A percentile compares a stretch with the other conserved stretches of the same genome.
Conservation (phyloP, 2,113 vertebrate genomes). For the Corythornis cristatus region DNA sequence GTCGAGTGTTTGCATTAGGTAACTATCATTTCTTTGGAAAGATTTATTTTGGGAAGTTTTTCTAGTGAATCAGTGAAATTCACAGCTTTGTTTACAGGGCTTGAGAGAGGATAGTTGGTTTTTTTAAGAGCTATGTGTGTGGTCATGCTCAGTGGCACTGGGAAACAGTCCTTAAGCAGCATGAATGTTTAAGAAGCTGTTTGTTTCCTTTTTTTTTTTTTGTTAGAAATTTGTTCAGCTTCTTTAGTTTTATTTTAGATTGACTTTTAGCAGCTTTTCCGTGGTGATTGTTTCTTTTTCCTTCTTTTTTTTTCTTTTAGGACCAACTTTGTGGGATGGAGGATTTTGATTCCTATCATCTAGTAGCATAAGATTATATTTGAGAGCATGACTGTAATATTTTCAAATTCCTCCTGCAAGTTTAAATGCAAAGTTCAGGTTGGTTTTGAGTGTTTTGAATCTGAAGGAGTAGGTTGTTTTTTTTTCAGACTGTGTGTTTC, state of each 20-base stretch:
- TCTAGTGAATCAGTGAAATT: background rate
- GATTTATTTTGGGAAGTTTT: background rate
- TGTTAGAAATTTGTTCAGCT: too few relatives aligned
- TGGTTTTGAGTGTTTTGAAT: background rate
- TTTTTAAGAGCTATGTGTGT: rapidly evolving
- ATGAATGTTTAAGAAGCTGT: background rate
- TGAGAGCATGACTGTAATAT: background rate
- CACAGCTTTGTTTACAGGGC: background rate
- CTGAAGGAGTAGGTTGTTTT: background rate
- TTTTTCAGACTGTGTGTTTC: background rate
- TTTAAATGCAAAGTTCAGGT: background rate
- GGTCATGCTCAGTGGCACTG: rapidly evolving
- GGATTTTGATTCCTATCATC: background rate
- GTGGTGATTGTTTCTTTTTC: too few relatives aligned
- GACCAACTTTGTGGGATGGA: background rate
- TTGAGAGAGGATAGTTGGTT: background rate
- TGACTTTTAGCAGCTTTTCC: background rate
- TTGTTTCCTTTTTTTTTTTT: background rate
- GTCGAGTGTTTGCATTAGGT: background rate
- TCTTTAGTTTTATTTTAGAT: too few relatives aligned
- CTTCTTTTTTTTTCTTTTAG: background rate
- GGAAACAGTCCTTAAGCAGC: background rate
- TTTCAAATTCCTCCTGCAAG: background rate
- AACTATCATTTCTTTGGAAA: background rate
- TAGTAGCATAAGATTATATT: background rate